These are phyloP conservation scores for Bradypus variegatus DNA, from an alignment of 2,797 vertebrate species.

Conservation along the genomic window DNA sequence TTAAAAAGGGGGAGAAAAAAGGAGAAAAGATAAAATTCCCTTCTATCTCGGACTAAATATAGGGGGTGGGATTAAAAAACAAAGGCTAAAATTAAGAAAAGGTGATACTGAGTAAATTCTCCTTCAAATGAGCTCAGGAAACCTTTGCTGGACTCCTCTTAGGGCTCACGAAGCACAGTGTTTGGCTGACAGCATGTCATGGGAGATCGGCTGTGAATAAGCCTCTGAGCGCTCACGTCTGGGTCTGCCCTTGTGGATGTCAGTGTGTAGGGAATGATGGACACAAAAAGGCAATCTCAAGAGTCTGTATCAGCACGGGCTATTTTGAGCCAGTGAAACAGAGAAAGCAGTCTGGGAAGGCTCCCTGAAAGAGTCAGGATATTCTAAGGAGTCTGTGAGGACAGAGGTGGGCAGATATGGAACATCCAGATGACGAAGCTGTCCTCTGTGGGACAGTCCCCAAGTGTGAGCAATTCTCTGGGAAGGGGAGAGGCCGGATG, in stretches of 20 bases:
- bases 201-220: rapidly evolving
- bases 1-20: not conserved
- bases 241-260: no score
- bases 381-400: not conserved
- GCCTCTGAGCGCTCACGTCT: not conserved
- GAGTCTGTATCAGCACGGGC: not conserved
- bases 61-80: not conserved
- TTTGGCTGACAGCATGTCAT: not conserved
- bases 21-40: not conserved
- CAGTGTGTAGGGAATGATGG: not conserved
- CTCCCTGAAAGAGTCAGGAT: not conserved
- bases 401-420: not conserved
- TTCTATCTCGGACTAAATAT: not conserved
- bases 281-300: not conserved
- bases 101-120: not conserved
- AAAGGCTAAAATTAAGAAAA: not conserved
- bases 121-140: not conserved
- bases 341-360: not conserved
- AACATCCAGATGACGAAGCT: no score
- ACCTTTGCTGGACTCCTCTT: not conserved
- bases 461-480: rapidly evolving
- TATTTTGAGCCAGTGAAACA: not conserved
- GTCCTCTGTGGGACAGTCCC: not conserved
- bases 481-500: no score
- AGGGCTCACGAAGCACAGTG: not conserved